A percentile compares a stretch with the other conserved stretches of the same genome.
These are phyloP conservation scores for Onychomys torridus DNA, from an alignment of 2,797 vertebrate species.

Conservation along the genomic window DNA sequence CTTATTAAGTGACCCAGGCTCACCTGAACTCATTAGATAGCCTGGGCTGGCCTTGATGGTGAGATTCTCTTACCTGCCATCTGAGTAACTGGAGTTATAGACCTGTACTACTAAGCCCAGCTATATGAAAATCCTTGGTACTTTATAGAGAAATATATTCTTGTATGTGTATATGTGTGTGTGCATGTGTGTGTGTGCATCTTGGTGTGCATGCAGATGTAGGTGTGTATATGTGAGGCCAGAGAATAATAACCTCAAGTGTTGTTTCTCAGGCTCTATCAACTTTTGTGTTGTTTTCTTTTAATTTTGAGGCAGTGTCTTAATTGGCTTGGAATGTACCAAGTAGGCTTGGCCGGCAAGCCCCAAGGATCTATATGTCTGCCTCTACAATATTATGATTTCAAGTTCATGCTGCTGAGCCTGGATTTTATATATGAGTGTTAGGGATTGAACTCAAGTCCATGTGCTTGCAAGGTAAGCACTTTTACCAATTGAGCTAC, in stretches of 20 bases:
- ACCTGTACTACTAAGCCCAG: background rate
- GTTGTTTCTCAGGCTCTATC: background rate
- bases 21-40: background rate
- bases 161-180: background rate
- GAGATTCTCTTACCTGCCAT: background rate
- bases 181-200: too few species aligned
- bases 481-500: background rate
- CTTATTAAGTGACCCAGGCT: background rate
- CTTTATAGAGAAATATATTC: background rate
- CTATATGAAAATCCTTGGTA: conserved; percentile 21
- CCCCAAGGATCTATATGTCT: background rate
- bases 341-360: background rate
- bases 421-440: background rate
- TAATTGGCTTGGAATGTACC: background rate
- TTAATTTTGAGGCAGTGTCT: background rate
- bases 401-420: background rate
- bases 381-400: background rate
- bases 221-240: background rate
- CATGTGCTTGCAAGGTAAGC: background rate
- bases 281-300: background rate
- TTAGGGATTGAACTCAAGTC: background rate
- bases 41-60: background rate
- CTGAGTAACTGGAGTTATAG: background rate
- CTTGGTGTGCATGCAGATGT: background rate
- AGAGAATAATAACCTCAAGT: background rate